Base-by-base conservation (phyloP, 2,888 invertebrate species). In the Scaptomyza cyrtandrae region DNA sequence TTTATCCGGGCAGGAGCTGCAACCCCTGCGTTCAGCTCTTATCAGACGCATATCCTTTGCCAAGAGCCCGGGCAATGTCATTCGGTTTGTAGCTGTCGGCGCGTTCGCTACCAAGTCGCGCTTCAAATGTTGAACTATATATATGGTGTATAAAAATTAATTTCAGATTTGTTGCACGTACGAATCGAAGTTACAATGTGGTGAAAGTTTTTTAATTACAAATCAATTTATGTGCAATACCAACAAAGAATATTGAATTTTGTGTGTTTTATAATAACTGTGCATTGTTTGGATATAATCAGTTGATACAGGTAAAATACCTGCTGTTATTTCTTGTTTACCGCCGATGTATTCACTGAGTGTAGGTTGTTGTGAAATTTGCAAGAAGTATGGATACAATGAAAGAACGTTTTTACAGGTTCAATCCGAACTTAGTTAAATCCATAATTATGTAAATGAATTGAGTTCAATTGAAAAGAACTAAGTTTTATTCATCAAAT, bases 41-140 rank as follows among this genome's bases (percentile, higher is more conserved):
- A 88, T 88, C 83, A 41, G 41, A 74, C 65, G 62, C 52, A 33
- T 73, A 66, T 67, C 62, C 69, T 82, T 49, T 1, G 50, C 35
- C 19, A 10, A 35, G 62, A 52, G 59, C 49, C 52, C 63, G 56
- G 67, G 58, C 19, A 45, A 16, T 62, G 52, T 57, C 80, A 83
- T 87, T 83, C 86, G 83, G 56, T 60, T 53, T 54, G 69, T 71
- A 53, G 74, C 83, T 60, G 65, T 72, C 49, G 49, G 45, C 62
- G 83, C 48, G 88, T 79, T 66, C 74, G 80, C 64, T 72, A 59
- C 80, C 10, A 52, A 64, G 60, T 24, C 83, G 86, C 82, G 83
- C 71, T 62, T 69, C 54, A 46, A 66, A 68, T 66, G 67, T 41
- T 9, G 37, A 41, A 56, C 58, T 14, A n/a, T n/a, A n/a, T n/a